Evolutionary conservation across 1,140 invertebrate genomes (phyloP), one percentile per base, ranked within the genome.

Genomic region (Protaetia brevitarsis): DNA sequence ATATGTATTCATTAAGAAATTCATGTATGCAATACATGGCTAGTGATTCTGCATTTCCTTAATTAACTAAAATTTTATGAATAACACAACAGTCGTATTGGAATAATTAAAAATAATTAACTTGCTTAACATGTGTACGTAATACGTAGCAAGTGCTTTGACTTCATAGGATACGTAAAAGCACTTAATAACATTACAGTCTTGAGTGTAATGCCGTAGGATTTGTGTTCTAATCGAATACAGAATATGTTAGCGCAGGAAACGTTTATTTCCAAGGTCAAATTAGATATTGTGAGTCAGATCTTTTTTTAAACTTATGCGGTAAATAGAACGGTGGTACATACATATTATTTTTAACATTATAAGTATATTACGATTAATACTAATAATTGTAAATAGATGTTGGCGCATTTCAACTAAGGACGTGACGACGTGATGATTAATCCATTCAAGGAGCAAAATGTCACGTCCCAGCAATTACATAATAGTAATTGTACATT

Each of bases 261-360:
- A 51, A 51, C 26, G 41, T 19, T 51, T 23, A 19, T 51, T 23
- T 51, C 41, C 19, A 51, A 51, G 41, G 41, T 51, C 41, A 23
- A 51, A 19, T 51, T 51, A 19, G 41, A 51, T 7, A 51, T 6
- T 19, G 19, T 51, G 41, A 51, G 41, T 51, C 41, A 51, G 41
- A 51, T 51, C 41, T 51, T 51, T 51, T 51, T 51, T 51, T 51
- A 51, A 51, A 51, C 41, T 51, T 51, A 51, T 5, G 41, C 11
- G 19, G 41, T 19, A 51, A 19, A 6, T 51, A 23, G 41, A 51
- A 7, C 19, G 16, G 16, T 26, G 41, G 8, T 51, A 23, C 21
- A 23, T 51, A 23, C 26, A 10, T 51, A 19, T 51, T 51, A 51
- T 51, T 13, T 51, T 6, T 51, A 51, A n/a, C n/a, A n/a, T n/a